phyloP scores from a whole-genome alignment of 2,888 invertebrate species.

The Caenorhabditis sulstoni region DNA sequence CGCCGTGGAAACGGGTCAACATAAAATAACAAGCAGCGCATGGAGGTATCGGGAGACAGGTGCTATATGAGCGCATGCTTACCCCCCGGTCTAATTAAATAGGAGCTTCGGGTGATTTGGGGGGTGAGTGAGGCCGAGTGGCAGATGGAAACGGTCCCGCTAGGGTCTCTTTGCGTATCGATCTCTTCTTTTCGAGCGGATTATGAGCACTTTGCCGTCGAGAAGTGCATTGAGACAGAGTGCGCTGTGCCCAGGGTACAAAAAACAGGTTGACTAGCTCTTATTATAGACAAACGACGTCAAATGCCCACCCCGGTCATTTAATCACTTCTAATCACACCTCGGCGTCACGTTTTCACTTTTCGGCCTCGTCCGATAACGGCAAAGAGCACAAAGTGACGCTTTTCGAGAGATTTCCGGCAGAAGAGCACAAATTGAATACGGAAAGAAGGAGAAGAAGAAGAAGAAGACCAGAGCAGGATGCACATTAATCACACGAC shows the following conservation, averaged over 20 bases:
- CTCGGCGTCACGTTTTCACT: conserved; percentile 9
- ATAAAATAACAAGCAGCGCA: too few species aligned
- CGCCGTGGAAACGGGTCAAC: background rate
- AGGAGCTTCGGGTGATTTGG: too few species aligned
- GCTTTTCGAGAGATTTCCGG: background rate
- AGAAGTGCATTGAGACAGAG: background rate
- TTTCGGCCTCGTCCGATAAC: background rate
- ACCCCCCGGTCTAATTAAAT: background rate
- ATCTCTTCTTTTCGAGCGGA: background rate
- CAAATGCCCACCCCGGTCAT: background rate
- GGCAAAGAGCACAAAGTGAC: conserved; percentile 1
- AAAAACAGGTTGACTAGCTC: too few species aligned
- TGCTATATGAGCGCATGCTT: background rate
- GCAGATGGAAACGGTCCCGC: too few species aligned
- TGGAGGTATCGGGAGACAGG: background rate
- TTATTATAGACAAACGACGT: background rate
- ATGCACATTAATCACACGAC: conserved; percentile 16
- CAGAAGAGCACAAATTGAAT: conserved; percentile 15
- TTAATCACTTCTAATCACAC: conserved; percentile 27
- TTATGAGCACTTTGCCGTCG: conserved; percentile 1
- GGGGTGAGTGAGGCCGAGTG: too few species aligned
- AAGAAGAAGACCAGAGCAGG: background rate
- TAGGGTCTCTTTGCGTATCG: too few species aligned
- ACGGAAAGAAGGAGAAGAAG: background rate
- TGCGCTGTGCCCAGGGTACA: background rate